Percentiles rank a stretch among this genome's conserved stretches.
Evolutionary conservation across 2,888 invertebrate species (phyloP).

Genomic region (Lochmaea crataegi): DNA sequence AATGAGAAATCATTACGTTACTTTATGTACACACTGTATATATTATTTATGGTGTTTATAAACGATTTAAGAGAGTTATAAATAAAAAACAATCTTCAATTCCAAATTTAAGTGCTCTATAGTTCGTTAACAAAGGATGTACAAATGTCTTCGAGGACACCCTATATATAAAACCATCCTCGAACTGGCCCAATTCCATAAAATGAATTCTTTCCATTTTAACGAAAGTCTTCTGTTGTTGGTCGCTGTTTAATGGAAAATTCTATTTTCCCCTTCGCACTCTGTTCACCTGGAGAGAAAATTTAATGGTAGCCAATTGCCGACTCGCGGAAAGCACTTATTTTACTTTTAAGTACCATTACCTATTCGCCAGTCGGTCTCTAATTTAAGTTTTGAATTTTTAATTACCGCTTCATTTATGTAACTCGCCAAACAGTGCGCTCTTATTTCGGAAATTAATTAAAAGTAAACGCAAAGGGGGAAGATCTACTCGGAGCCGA

Average conservation of each 20-base stretch:
- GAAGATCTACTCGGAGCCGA: not conserved
- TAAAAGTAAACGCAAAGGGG: constrained; percentile 5
- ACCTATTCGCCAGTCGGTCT: constrained; percentile 20
- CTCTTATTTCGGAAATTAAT: constrained; percentile 18
- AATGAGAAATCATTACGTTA: too few species aligned
- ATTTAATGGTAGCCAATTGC: constrained; percentile 25
- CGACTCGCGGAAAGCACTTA: constrained; percentile 20
- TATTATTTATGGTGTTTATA: too few species aligned
- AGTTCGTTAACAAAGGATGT: too few species aligned
- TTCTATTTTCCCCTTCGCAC: not conserved
- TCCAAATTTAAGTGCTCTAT: too few species aligned
- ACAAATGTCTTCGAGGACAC: not conserved
- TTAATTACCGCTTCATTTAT: constrained; percentile 21
- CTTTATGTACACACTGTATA: too few species aligned
- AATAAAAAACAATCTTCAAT: too few species aligned
- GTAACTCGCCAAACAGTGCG: not conserved
- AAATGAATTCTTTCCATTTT: constrained; percentile 11
- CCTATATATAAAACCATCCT: not conserved
- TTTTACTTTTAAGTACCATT: constrained; percentile 28
- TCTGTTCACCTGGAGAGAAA: constrained; percentile 27
- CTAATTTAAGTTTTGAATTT: constrained; percentile 35
- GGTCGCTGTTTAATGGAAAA: constrained; percentile 20
- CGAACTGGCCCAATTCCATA: not conserved
- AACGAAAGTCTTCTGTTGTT: constrained; percentile 15
- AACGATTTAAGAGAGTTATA: too few species aligned